Conservation (phyloP, 2,113 vertebrate species). For the Cephalopterus ornatus region DNA sequence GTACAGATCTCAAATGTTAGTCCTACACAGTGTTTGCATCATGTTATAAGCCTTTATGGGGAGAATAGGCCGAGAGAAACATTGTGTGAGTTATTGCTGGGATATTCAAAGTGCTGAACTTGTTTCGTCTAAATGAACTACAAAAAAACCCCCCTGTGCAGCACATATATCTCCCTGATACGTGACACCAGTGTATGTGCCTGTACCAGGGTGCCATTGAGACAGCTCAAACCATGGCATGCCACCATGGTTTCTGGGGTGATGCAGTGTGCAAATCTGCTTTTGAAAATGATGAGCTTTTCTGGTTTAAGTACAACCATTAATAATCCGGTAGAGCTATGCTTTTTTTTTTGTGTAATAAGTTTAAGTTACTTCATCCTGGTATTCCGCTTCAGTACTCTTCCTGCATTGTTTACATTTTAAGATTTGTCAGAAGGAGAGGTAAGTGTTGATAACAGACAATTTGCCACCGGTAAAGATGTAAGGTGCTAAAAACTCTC, state of each 20-base stretch:
- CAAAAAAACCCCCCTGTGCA: neutral
- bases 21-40: neutral
- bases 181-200: rapidly evolving
- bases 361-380: neutral
- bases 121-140: neutral
- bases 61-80: neutral
- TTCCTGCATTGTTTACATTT: neutral
- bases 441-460: neutral
- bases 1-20: neutral
- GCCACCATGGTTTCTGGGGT: neutral
- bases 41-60: neutral
- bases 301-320: neutral
- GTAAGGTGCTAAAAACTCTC: neutral
- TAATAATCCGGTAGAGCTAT: neutral
- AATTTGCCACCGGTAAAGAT: neutral
- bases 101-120: neutral
- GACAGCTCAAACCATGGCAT: neutral
- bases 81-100: neutral
- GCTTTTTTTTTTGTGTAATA: neutral
- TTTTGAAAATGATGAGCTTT: neutral
- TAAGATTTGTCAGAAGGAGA: neutral
- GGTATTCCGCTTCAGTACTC: neutral
- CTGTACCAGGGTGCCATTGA: neutral
- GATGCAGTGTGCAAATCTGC: neutral
- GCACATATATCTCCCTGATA: neutral